Evolutionary conservation across 2,113 vertebrate genomes (phyloP), one percentile per base, ranked within the genome.

Genomic region (Phoxinus phoxinus): DNA sequence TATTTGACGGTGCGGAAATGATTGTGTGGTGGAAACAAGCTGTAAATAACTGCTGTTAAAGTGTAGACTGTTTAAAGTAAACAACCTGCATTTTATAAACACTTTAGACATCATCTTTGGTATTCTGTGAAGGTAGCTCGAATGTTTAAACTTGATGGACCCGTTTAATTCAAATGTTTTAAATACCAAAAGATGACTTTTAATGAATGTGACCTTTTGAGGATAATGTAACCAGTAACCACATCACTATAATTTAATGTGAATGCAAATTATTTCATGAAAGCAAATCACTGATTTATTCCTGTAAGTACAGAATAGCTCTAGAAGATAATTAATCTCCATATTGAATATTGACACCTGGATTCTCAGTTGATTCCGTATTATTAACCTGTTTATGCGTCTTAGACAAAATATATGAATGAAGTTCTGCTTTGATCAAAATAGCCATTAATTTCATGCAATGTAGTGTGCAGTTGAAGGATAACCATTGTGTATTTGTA

Each of bases 31-130:
- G 61, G n/a, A 81, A 67, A 32, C 78, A 63, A 69, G 44, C 41
- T 81, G 61, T 81, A 81, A 81, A 81, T 81, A 67, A 81, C 41
- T 46, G 79, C 44, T 81, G 73, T 53, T 53, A 27, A 27, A 67
- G 58, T 17, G n/a, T 17, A 63, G 58, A 63, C 78, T 65, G 37
- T 81, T 63, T 63, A 63, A 80, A 65, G n/a, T 27, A 81, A 61
- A 81, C n/a, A 46, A 46, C 6, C 35, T 46, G 58, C 44, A 35
- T 48, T n/a, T 81, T 11, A 81, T 11, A 53, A 12, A 11, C 30
- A 69, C 30, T 58, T 35, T 9, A 78, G 75, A 61, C 59, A 41
- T 27, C 27, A 25, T 63, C 35, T 44, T 65, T 27, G 23, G 41
- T 12, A 8, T 81, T 69, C 44, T 69, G 11, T 21, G 44, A 65